Conservation (phyloP, 2,888 invertebrate species). For the Belgica antarctica region DNA sequence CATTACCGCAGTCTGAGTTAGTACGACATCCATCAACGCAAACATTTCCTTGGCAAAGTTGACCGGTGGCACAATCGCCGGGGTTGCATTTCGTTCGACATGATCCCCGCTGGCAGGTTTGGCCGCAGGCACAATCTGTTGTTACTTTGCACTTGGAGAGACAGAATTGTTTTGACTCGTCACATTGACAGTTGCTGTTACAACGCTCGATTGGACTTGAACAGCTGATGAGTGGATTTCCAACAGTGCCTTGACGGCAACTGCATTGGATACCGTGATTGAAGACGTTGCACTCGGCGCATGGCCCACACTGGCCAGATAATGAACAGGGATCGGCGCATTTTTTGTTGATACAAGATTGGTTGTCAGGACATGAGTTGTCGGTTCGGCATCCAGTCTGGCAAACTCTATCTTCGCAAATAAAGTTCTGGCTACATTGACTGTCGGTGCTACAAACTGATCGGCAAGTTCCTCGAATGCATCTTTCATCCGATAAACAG, state of each 20-base stretch:
- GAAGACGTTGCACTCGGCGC: constrained; percentile 77
- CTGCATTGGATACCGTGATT: constrained; percentile 85
- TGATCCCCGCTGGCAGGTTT: constrained; percentile 69
- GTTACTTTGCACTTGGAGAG: constrained; percentile 65
- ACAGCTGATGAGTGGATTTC: constrained; percentile 78
- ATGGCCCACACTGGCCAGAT: constrained; percentile 73
- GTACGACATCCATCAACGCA: constrained; percentile 78
- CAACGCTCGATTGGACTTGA: constrained; percentile 69
- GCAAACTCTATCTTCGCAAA: constrained; percentile 83
- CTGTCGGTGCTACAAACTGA: constrained; percentile 83
- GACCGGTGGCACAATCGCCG: constrained; percentile 71
- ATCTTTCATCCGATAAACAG: constrained; percentile 82
- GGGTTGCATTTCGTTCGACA: constrained; percentile 71
- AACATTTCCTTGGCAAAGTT: constrained; percentile 69
- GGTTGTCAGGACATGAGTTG: constrained; percentile 68
- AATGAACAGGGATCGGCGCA: constrained; percentile 80
- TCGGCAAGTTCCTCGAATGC: constrained; percentile 78
- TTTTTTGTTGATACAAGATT: constrained; percentile 79
- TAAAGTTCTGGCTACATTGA: constrained; percentile 75
- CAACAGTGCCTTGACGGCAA: constrained; percentile 76
- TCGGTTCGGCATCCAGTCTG: constrained; percentile 84
- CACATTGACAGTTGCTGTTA: constrained; percentile 75
- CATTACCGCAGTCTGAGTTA: constrained; percentile 74
- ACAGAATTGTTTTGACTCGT: constrained; percentile 74
- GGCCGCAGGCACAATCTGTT: constrained; percentile 77